These are phyloP conservation scores for Aselliscus stoliczkanus DNA, from an alignment of 2,797 vertebrate species.

Conservation along the genomic window DNA sequence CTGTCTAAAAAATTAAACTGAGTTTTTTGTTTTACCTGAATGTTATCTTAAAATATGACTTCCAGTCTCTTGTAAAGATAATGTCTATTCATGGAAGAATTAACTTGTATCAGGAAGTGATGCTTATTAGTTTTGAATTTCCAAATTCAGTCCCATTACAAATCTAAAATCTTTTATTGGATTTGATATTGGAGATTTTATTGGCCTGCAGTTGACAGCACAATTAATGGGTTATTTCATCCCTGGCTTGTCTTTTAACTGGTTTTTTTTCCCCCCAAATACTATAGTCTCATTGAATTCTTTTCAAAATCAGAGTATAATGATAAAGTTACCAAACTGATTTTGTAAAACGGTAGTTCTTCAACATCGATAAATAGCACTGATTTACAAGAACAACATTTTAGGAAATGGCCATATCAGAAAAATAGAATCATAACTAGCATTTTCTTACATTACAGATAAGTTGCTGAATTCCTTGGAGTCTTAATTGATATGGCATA, in stretches of 20 bases:
- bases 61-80: slow-evolving; percentile 6
- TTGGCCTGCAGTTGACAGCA: not conserved
- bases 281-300: not conserved
- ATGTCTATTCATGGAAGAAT: slow-evolving; percentile 20
- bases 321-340: slow-evolving; percentile 7
- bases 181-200: slow-evolving; percentile 28
- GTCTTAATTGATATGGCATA: slow-evolving; percentile 55
- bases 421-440: slow-evolving; percentile 54
- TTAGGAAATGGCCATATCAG: not conserved
- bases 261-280: not conserved
- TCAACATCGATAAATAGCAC: not conserved
- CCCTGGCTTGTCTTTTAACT: not conserved
- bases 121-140: not conserved
- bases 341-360: slow-evolving; percentile 11
- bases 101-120: slow-evolving; percentile 5
- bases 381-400: slow-evolving; percentile 20
- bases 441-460: slow-evolving; percentile 72
- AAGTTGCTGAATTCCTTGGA: slow-evolving; percentile 65
- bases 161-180: not conserved
- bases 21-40: slow-evolving; percentile 6
- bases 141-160: not conserved
- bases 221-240: slow-evolving; percentile 11
- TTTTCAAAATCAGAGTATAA: slow-evolving; percentile 16
- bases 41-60: slow-evolving; percentile 31
- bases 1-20: not conserved